These are phyloP conservation scores for Pelochelys cantorii DNA, from an alignment of 2,797 vertebrate genomes.

Conservation along the genomic window DNA sequence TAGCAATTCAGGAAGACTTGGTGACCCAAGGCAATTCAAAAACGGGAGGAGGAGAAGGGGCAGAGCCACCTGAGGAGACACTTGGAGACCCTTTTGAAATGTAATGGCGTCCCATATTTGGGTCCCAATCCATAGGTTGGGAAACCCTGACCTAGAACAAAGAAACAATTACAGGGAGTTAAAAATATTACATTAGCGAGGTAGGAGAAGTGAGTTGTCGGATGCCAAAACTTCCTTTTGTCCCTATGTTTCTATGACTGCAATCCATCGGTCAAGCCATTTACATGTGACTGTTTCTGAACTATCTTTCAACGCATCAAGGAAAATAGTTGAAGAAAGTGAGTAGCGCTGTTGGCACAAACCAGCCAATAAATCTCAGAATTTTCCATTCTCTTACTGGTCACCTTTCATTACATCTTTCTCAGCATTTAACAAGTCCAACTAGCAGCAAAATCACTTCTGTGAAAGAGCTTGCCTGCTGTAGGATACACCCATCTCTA, in stretches of 20 bases:
- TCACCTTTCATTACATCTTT: conserved; percentile 38
- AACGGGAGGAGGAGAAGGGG: no score
- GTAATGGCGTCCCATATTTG: no score
- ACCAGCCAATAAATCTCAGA: conserved; percentile 31
- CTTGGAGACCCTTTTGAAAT: no score
- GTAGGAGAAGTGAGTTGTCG: background rate
- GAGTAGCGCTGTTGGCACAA: rapidly evolving
- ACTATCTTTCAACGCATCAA: background rate
- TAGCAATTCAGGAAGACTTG: no score
- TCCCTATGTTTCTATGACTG: background rate
- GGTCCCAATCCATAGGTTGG: no score
- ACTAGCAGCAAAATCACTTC: conserved; percentile 60
- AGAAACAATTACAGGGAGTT: background rate
- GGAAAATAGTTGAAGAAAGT: background rate
- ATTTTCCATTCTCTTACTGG: conserved; percentile 38
- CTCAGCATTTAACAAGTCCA: conserved; percentile 40
- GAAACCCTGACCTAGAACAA: background rate
- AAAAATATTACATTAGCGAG: background rate
- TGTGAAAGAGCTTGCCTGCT: conserved; percentile 58
- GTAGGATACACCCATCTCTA: conserved; percentile 72
- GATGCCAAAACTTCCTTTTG: background rate
- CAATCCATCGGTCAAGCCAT: background rate
- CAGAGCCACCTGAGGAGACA: no score
- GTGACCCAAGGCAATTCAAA: no score
- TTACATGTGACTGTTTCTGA: background rate